Evolutionary conservation across 1,140 invertebrate genomes (phyloP).

Genomic region (Polyergus mexicanus): DNA sequence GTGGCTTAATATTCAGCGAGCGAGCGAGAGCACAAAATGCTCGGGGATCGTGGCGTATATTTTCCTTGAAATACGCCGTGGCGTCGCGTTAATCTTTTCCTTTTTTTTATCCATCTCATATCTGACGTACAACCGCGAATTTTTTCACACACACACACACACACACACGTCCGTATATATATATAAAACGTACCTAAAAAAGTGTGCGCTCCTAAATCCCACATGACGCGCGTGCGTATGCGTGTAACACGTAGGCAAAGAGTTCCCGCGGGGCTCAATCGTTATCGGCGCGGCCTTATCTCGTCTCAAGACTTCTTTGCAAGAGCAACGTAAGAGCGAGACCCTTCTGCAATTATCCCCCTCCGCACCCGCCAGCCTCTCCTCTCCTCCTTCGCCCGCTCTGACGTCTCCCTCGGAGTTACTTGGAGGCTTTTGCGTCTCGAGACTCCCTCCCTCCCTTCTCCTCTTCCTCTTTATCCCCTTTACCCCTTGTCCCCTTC

Average conservation of each 20-base stretch:
- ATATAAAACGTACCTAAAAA: conserved; percentile 27
- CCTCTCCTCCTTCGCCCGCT: neutral
- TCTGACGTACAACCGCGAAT: conserved; percentile 42
- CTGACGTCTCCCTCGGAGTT: conserved; percentile 30
- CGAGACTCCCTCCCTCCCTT: conserved; percentile 29
- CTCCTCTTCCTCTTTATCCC: neutral
- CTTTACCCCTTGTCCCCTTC: neutral
- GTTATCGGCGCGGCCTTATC: conserved; percentile 83
- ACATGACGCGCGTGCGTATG: conserved; percentile 36
- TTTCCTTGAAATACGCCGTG: conserved; percentile 49
- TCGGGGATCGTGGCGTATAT: conserved; percentile 46
- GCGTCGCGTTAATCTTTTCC: conserved; percentile 53
- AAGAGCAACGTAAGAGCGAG: conserved; percentile 80
- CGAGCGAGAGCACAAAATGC: conserved; percentile 40
- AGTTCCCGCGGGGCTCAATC: conserved; percentile 84
- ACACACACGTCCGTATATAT: neutral
- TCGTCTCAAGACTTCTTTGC: conserved; percentile 80
- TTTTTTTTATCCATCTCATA: neutral
- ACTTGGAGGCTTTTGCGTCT: conserved; percentile 6
- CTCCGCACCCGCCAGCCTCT: conserved; percentile 62
- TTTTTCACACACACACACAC: conserved; percentile 42
- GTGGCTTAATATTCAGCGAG: conserved; percentile 52
- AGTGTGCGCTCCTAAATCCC: conserved; percentile 37
- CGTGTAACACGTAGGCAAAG: conserved; percentile 80
- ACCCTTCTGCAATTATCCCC: conserved; percentile 84